A percentile compares a stretch with the other conserved stretches of the same genome.
These are phyloP conservation scores for Scaptomyza cyrtandrae DNA, from an alignment of 2,888 invertebrate genomes.

Conservation along the genomic window DNA sequence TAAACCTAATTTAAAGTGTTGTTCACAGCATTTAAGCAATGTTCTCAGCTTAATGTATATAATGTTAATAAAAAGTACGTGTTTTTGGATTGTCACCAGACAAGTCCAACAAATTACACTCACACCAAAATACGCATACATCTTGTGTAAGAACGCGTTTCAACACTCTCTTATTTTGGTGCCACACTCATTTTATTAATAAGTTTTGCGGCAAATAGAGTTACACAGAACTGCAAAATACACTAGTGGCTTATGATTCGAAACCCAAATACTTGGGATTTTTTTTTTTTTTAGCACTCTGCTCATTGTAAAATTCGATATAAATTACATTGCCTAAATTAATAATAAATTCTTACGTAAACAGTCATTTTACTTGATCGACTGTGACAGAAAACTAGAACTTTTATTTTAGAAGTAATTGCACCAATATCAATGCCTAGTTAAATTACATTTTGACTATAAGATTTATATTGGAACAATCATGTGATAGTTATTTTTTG, in stretches of 20 bases:
- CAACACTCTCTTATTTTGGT: slow-evolving; percentile 35
- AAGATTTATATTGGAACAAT: background rate
- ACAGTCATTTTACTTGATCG: too few relatives aligned
- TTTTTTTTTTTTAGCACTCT: too few relatives aligned
- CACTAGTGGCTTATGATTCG: background rate
- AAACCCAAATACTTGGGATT: background rate
- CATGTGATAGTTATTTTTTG: background rate
- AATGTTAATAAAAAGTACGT: slow-evolving; percentile 59
- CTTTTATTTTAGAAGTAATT: too few relatives aligned
- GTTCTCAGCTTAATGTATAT: slow-evolving; percentile 48
- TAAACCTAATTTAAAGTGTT: slow-evolving; percentile 45
- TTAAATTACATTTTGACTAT: background rate
- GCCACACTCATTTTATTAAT: slow-evolving; percentile 69
- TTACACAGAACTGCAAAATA: slow-evolving; percentile 47
- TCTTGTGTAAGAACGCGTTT: background rate
- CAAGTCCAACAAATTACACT: slow-evolving; percentile 28
- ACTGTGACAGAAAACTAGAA: too few relatives aligned
- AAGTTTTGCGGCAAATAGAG: slow-evolving; percentile 71
- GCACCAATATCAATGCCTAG: too few relatives aligned
- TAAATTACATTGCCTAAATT: too few relatives aligned
- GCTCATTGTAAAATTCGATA: too few relatives aligned
- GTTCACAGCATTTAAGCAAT: slow-evolving; percentile 31
- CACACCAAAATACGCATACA: slow-evolving; percentile 8
- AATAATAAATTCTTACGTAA: too few relatives aligned
- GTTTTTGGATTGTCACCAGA: slow-evolving; percentile 33